Conservation (phyloP, 2,888 invertebrate genomes). For the Callimorpha dominula region DNA sequence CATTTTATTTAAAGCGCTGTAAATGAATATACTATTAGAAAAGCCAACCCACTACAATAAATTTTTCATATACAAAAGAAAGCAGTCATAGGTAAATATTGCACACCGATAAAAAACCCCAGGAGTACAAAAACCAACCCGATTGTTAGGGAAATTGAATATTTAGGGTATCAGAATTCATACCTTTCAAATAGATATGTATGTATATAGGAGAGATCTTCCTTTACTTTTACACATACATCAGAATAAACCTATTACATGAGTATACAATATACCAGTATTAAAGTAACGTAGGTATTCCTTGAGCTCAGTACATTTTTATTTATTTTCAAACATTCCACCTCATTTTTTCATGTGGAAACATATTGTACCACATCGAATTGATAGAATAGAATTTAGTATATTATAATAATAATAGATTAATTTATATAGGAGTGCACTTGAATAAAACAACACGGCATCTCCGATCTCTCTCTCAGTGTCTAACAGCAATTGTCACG, state of each 20-base stretch:
- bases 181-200: conserved; percentile 36
- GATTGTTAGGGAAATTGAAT: conserved; percentile 33
- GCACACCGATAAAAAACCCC: neutral
- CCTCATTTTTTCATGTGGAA: too few relatives aligned
- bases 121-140: neutral
- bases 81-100: too few relatives aligned
- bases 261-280: neutral
- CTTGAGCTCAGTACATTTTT: too few relatives aligned
- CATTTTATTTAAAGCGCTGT: neutral
- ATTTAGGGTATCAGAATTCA: conserved; percentile 32
- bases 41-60: conserved; percentile 11
- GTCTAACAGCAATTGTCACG: too few relatives aligned
- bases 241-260: neutral
- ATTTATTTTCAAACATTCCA: too few relatives aligned
- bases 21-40: neutral
- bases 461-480: too few relatives aligned
- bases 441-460: too few relatives aligned
- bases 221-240: neutral
- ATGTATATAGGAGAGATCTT: neutral
- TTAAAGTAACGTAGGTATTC: too few relatives aligned
- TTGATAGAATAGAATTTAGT: too few relatives aligned
- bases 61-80: conserved; percentile 41
- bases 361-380: too few relatives aligned
- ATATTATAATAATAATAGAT: too few relatives aligned
- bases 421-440: too few relatives aligned